Base-by-base conservation (phyloP, 2,888 invertebrate species). In the Horisme vitalbata region DNA sequence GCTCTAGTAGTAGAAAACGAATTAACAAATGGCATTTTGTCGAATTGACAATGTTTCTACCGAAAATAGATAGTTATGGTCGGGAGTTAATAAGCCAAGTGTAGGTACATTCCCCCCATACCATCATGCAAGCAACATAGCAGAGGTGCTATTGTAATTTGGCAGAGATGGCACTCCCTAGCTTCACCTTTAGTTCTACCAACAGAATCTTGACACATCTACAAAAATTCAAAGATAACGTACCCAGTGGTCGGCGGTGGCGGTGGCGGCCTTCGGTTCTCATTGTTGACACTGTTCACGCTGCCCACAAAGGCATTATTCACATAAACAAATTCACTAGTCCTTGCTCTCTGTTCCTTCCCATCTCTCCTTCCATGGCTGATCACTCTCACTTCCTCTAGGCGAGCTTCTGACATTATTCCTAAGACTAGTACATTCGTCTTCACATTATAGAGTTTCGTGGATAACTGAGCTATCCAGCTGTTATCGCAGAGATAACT, bases 291-390 rank as follows among this genome's bases (percentile, higher is more conserved):
- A 69, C 60, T 75, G 26, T 60, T 62, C 11, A 70, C 55, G 62
- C 83, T 86, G 6, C 83, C 85, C 0, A 72, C 75, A 57, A 69
- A 88, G 0, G 76, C 85, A 1, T 65, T 52, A 47, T 88, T 88
- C 59, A 79, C 79, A 57, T 80, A 88, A 38, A 76, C 80, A 65
- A 70, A 83, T 3, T 83, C 73, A 49, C 50, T 67, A 7, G 61
- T 67, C 28, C 60, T 65, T 8, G 37, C 39, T 13, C 34, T 18
- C 7, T 52, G n/a, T 23, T 9, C 48, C 55, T n/a, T 68, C n/a
- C n/a, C n/a, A n/a, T n/a, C n/a, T n/a, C n/a, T n/a, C 43, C 27
- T 62, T 32, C 43, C 59, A 10, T n/a, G 14, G 23, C 30, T 36
- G 27, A 52, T 53, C 32, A 58, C 53, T 44, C 45, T 55, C 15